These are phyloP conservation scores for Tenthredo scrophulariae DNA, from an alignment of 2,888 invertebrate genomes.

Conservation along the genomic window DNA sequence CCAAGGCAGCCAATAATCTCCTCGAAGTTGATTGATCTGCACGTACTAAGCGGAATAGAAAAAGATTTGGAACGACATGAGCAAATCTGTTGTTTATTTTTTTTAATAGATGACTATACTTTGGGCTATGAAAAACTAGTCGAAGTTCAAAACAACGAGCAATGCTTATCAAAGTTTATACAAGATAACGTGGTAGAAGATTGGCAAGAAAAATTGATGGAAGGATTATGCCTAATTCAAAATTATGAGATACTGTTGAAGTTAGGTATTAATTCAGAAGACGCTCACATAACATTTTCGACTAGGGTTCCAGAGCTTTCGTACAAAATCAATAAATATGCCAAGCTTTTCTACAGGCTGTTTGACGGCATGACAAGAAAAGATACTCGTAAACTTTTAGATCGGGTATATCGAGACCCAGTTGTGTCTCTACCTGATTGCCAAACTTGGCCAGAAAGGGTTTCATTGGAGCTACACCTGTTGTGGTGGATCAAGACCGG, in stretches of 20 bases:
- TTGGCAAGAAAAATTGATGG: constrained; percentile 79
- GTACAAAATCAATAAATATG: constrained; percentile 56
- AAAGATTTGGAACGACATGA: constrained; percentile 78
- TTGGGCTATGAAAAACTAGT: constrained; percentile 63
- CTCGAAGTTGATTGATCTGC: constrained; percentile 57
- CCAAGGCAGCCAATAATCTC: background rate
- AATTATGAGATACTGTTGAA: constrained; percentile 76
- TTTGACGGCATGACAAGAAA: constrained; percentile 60
- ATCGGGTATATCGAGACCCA: background rate
- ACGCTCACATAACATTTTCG: background rate
- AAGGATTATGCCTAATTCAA: constrained; percentile 80
- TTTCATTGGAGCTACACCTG: constrained; percentile 65
- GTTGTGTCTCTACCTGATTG: background rate
- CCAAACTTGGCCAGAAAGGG: constrained; percentile 28
- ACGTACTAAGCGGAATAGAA: constrained; percentile 77
- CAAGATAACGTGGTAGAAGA: constrained; percentile 64
- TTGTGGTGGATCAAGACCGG: constrained; percentile 63
- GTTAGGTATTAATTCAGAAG: constrained; percentile 73
- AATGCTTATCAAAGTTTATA: constrained; percentile 69
- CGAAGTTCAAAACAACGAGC: constrained; percentile 58
- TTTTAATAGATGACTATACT: constrained; percentile 68
- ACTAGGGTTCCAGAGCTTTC: background rate
- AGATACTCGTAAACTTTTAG: background rate
- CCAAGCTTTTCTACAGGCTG: constrained; percentile 65
- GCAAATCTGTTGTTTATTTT: constrained; percentile 76